phyloP scores from a whole-genome alignment of 1,140 invertebrate species.

The Wiebesia pumilae region DNA sequence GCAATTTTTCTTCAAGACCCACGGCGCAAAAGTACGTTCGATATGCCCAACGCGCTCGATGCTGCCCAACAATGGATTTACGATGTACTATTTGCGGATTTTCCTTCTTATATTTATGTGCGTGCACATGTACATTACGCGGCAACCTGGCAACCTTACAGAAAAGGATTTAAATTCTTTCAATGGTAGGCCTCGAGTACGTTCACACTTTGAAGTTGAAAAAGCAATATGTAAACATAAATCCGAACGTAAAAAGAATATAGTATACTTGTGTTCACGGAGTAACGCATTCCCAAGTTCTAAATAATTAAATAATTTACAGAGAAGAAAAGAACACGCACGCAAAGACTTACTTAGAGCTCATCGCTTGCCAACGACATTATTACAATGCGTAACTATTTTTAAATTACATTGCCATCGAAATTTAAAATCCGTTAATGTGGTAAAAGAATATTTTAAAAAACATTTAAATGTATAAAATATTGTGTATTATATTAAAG shows the following conservation, averaged over 20 bases:
- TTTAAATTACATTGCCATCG: too few species aligned
- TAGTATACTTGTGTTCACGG: not conserved
- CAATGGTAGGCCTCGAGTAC: not conserved
- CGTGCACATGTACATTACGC: too few species aligned
- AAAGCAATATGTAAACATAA: not conserved
- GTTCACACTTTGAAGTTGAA: not conserved
- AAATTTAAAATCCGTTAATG: too few species aligned
- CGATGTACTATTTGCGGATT: not conserved
- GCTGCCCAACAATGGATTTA: not conserved
- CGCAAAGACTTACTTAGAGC: too few species aligned
- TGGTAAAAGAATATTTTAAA: too few species aligned
- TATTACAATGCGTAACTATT: too few species aligned
- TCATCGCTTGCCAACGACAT: too few species aligned
- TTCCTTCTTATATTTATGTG: not conserved
- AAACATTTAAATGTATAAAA: not conserved
- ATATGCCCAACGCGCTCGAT: not conserved
- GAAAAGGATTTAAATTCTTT: not conserved
- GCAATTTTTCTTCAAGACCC: slow-evolving; percentile 23
- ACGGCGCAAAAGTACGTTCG: not conserved
- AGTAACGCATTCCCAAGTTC: not conserved
- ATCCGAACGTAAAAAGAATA: not conserved
- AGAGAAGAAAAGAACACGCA: not conserved
- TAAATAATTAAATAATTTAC: not conserved
- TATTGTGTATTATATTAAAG: not conserved
- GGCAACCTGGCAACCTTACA: not conserved